Conservation (phyloP, 2,113 vertebrate genomes). For the Brachyistius frenatus region DNA sequence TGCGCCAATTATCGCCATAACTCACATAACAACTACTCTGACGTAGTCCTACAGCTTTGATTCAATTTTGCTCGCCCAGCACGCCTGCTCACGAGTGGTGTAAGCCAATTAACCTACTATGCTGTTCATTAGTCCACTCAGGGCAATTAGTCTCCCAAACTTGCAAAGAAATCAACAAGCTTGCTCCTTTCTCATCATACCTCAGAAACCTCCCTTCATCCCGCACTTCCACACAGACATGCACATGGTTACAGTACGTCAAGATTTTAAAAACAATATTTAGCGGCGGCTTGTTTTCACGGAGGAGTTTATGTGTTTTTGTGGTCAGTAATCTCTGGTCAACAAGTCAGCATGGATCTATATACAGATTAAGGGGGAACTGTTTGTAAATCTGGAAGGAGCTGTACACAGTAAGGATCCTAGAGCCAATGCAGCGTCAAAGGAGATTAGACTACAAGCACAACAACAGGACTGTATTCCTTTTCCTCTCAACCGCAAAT, state of each 20-base stretch:
- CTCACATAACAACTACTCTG: slow-evolving; percentile 35
- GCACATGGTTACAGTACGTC: background rate
- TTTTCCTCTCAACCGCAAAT: slow-evolving; percentile 19
- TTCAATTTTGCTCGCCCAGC: slow-evolving; percentile 75
- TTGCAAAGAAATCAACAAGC: slow-evolving; percentile 18
- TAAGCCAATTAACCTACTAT: slow-evolving; percentile 74
- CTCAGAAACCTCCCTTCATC: background rate
- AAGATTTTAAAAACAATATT: background rate
- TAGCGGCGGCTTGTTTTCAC: slow-evolving; percentile 43
- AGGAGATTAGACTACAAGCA: slow-evolving; percentile 65
- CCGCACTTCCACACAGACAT: slow-evolving; percentile 17
- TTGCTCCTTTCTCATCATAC: background rate
- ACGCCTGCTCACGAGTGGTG: slow-evolving; percentile 48
- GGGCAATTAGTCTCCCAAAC: slow-evolving; percentile 68
- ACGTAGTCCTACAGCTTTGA: slow-evolving; percentile 75
- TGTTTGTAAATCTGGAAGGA: slow-evolving; percentile 72
- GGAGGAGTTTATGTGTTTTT: slow-evolving; percentile 59
- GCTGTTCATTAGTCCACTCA: slow-evolving; percentile 64
- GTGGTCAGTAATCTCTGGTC: slow-evolving; percentile 65
- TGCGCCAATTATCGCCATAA: slow-evolving; percentile 58
- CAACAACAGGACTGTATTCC: slow-evolving; percentile 64
- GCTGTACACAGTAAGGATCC: slow-evolving; percentile 55
- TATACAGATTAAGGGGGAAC: slow-evolving; percentile 72
- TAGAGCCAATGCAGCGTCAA: slow-evolving; percentile 61
- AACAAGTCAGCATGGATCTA: slow-evolving; percentile 68